Percentiles rank a stretch among this genome's conserved stretches.
Evolutionary conservation across 1,140 invertebrate genomes (phyloP).

Genomic region (Adoxophyes honmai): DNA sequence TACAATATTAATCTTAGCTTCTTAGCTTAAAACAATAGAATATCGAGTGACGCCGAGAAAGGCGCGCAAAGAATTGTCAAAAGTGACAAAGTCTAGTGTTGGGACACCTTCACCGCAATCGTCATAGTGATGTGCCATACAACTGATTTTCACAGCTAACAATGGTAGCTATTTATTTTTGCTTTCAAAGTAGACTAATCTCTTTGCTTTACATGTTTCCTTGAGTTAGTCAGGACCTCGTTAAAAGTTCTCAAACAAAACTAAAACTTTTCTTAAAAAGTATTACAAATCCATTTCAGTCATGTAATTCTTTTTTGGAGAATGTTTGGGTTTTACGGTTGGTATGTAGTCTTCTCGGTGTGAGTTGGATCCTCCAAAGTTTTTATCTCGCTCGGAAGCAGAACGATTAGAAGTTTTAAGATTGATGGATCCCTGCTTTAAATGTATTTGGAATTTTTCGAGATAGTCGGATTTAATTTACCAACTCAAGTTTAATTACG

Average conservation of each 20-base stretch:
- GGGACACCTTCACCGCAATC: too few relatives aligned
- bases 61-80: too few relatives aligned
- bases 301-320: background rate
- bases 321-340: background rate
- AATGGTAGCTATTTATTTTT: too few relatives aligned
- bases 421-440: constrained; percentile 39
- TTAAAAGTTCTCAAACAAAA: background rate
- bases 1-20: too few relatives aligned
- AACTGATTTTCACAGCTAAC: too few relatives aligned
- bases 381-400: constrained; percentile 27
- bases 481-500: constrained; percentile 27
- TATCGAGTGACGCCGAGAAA: too few relatives aligned
- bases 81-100: too few relatives aligned
- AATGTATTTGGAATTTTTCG: constrained; percentile 30
- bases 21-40: too few relatives aligned
- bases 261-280: background rate
- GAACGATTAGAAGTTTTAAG: constrained; percentile 39
- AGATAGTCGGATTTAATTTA: constrained; percentile 29
- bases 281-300: constrained; percentile 3
- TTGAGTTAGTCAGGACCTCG: background rate
- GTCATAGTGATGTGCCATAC: too few relatives aligned
- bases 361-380: constrained; percentile 15
- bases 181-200: background rate
- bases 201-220: background rate
- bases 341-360: constrained; percentile 5